phyloP scores from a whole-genome alignment of 2,888 invertebrate species.

The Ophonus ardosiacus region DNA sequence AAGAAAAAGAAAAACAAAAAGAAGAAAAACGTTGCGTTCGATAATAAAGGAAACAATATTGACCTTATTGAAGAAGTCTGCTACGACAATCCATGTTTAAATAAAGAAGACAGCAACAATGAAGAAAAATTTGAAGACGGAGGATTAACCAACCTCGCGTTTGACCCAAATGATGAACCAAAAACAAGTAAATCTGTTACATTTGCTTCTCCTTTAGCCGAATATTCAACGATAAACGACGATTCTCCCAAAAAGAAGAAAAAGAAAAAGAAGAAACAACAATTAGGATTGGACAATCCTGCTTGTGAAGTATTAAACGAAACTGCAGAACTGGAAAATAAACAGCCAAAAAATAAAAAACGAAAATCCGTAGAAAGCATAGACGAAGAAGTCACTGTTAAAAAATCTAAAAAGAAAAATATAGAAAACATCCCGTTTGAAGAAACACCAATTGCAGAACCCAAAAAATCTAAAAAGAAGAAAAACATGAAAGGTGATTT shows the following conservation, averaged over 20 bases:
- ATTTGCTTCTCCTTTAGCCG: constrained; percentile 62
- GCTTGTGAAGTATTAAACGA: constrained; percentile 65
- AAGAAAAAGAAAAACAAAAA: constrained; percentile 62
- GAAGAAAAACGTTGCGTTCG: constrained; percentile 59
- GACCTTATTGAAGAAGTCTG: constrained; percentile 61
- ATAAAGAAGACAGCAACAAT: constrained; percentile 26
- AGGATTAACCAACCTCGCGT: constrained; percentile 63
- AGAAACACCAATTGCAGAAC: constrained; percentile 59
- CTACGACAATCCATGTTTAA: constrained; percentile 51
- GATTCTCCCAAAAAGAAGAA: constrained; percentile 63
- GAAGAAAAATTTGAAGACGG: constrained; percentile 35
- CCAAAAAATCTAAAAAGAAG: constrained; percentile 69
- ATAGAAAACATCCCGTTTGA: not conserved
- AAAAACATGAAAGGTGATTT: constrained; percentile 39
- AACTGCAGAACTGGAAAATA: constrained; percentile 32
- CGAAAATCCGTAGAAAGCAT: not conserved
- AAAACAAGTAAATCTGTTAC: constrained; percentile 64
- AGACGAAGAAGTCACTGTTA: not conserved
- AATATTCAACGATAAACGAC: constrained; percentile 63
- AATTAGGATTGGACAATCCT: constrained; percentile 67
- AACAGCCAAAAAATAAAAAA: constrained; percentile 36
- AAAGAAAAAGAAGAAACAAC: constrained; percentile 62
- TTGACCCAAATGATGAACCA: constrained; percentile 57
- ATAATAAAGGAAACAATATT: constrained; percentile 49
- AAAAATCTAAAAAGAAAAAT: constrained; percentile 65